Evolutionary conservation across 1,140 invertebrate species (phyloP).

Genomic region (Spodoptera frugiperda): DNA sequence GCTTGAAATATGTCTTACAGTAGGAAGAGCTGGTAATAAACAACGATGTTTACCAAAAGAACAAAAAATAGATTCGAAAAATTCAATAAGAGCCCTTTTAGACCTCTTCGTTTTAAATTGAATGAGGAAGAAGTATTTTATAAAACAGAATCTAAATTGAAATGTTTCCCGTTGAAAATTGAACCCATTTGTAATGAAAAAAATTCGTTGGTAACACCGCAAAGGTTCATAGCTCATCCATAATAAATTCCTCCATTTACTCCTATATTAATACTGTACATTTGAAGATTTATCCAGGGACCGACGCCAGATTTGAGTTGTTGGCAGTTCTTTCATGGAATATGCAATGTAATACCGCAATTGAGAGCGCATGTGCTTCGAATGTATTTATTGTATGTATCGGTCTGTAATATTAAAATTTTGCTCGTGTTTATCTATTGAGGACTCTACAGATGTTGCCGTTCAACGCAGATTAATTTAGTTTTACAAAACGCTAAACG

Average conservation of each 20-base stretch:
- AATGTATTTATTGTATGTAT: conserved; percentile 32
- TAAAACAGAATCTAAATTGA: conserved; percentile 25
- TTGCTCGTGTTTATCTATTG: not conserved
- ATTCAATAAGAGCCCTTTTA: conserved; percentile 6
- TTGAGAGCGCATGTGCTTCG: not conserved
- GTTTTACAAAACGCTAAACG: not conserved
- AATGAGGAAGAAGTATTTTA: conserved; percentile 29
- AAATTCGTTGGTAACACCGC: conserved; percentile 31
- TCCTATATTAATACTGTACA: conserved; percentile 51
- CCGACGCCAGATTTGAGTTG: conserved; percentile 46
- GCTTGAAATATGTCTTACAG: too few relatives aligned
- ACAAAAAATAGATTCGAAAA: not conserved
- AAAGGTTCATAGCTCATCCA: conserved; percentile 44
- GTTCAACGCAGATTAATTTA: not conserved
- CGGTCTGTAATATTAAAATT: conserved; percentile 11
- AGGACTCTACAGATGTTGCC: not conserved
- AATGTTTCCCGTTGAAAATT: conserved; percentile 23
- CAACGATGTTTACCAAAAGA: too few relatives aligned
- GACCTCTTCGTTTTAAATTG: conserved; percentile 4
- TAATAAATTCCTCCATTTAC: conserved; percentile 52
- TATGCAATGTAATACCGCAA: conserved; percentile 39
- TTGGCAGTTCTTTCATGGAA: conserved; percentile 49
- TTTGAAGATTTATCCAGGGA: conserved; percentile 52
- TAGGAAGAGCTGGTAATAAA: too few relatives aligned
- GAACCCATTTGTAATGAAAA: conserved; percentile 22